phyloP scores from a whole-genome alignment of 2,797 vertebrate genomes.

The Cuculus canorus region DNA sequence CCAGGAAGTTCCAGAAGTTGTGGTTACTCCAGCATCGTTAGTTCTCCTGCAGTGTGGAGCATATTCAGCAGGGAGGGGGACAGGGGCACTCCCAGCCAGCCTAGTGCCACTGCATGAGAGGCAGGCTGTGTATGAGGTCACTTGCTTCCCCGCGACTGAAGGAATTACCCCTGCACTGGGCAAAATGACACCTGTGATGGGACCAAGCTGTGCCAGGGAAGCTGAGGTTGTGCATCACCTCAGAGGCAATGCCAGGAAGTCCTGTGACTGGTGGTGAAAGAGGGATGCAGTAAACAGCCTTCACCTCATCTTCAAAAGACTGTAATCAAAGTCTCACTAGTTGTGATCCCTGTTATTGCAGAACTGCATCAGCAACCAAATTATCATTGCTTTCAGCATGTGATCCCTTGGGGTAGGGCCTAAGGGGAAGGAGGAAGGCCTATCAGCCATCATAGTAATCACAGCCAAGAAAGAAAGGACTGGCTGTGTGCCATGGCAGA shows the following conservation, averaged over 20 bases:
- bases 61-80: not conserved
- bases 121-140: accelerated
- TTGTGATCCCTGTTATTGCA: not conserved
- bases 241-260: not conserved
- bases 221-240: not conserved
- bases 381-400: not conserved
- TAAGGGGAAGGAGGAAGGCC: not conserved
- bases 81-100: not conserved
- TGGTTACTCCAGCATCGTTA: not conserved
- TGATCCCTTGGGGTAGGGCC: not conserved
- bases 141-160: not conserved
- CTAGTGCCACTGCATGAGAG: not conserved
- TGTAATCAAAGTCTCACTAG: not conserved
- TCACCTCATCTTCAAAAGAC: not conserved
- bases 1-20: constrained; percentile 61
- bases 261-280: accelerated
- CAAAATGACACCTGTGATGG: not conserved
- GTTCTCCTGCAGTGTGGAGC: not conserved
- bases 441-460: not conserved
- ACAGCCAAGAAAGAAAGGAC: not conserved
- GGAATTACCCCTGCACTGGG: not conserved
- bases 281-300: not conserved
- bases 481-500: not conserved
- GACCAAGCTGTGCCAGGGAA: not conserved
- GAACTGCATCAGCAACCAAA: not conserved